Evolutionary conservation across 2,797 vertebrate genomes (phyloP), one percentile per base, ranked within the genome.

Genomic region (Bucorvus abyssinicus): DNA sequence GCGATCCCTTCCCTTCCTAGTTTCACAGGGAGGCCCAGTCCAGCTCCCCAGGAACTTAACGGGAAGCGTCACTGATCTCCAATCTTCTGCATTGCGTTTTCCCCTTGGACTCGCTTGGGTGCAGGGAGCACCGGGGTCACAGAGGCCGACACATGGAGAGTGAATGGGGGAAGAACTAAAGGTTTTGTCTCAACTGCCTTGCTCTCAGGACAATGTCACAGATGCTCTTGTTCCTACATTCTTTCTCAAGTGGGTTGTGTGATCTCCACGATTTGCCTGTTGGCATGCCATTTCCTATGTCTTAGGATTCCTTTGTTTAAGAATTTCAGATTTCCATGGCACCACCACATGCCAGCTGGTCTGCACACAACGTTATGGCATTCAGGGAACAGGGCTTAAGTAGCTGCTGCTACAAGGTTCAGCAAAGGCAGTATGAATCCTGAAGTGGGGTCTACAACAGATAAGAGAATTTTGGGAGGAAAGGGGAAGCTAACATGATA

Each of bases 141-240:
- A 23, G 90, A 81, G 87, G 87, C 85, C 26, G 5, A 88, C 83
- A 36, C 42, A 0, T 3, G 73, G 82, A 90, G 83, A 93, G 75
- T 11, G 55, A 77, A 67, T 1, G 55, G 84, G 90, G 90, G 75
- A 91, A 90, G 92, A 93, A 75, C 87, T 55, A 40, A 65, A 71
- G 76, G 76, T 42, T 93, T 86, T 81, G 68, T 95, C 87, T 94
- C 84, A 81, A 96, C 96, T 95, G 90, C 94, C 93, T 94, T 93
- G 90, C 49, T 91, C 73, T 96, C 94, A 95, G 95, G 93, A 96
- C 90, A 95, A 74, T 87, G 90, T 83, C 76, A 95, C 9, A 3
- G 84, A 68, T 47, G 90, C 92, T 92, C 92, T 90, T 1, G 9
- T 34, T 89, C 82, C 69, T 64, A 13, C 47, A 74, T 9, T 4